Percentiles rank a stretch among this genome's conserved stretches.
Evolutionary conservation across 2,113 vertebrate species (phyloP).

Genomic region (Nothoprocta pentlandii): DNA sequence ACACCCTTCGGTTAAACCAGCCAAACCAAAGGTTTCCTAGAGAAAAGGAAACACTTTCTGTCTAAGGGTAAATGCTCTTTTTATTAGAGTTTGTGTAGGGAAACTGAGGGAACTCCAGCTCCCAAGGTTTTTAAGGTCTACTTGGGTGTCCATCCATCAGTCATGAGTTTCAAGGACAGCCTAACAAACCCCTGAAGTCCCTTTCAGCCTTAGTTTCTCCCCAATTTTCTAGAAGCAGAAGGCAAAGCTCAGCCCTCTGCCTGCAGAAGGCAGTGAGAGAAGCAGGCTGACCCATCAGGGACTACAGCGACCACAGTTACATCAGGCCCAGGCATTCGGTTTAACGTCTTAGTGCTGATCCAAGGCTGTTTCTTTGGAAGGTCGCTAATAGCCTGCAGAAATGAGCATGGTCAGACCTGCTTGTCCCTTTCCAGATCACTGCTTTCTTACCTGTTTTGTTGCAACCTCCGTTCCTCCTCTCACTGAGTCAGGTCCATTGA

Average conservation of each 20-base stretch:
- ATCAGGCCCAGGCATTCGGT: neutral
- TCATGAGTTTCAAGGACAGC: neutral
- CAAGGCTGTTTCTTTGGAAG: slow-evolving; percentile 6
- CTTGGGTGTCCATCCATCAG: accelerated
- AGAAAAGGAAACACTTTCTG: accelerated
- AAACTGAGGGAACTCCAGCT: neutral
- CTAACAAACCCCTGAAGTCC: neutral
- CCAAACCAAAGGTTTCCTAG: neutral
- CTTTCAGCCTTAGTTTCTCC: neutral
- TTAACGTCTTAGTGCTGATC: neutral
- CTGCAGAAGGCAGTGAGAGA: no score
- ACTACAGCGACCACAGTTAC: neutral
- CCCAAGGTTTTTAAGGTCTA: neutral
- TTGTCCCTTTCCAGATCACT: neutral
- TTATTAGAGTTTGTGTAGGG: accelerated
- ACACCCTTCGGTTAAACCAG: neutral
- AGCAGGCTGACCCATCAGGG: no score
- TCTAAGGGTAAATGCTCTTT: neutral
- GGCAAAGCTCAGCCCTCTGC: no score
- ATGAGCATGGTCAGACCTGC: neutral
- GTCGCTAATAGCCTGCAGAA: neutral
- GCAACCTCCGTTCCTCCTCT: neutral
- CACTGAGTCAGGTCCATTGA: neutral
- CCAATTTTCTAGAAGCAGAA: neutral
- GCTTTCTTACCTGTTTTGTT: neutral